Evolutionary conservation across 2,888 invertebrate species (phyloP), one percentile per base, ranked within the genome.

Genomic region (Ophion obscuratus): DNA sequence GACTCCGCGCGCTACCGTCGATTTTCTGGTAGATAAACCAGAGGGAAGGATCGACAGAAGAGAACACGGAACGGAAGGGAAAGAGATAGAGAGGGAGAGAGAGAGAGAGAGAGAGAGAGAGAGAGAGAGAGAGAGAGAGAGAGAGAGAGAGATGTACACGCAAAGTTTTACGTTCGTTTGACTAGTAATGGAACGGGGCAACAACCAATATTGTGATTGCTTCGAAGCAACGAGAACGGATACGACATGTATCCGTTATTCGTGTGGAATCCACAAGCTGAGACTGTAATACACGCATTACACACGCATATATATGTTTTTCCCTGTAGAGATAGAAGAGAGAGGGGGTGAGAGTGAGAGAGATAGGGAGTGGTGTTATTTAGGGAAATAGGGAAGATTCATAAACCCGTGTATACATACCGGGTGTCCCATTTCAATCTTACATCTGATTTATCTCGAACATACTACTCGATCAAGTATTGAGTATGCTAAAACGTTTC

Each of bases 151-250:
- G n/a, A 47, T 75, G 44, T 59, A 75, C 44, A 75, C 59, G 44
- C 27, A 47, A 47, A 47, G 64, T 27, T 47, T 20, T n/a, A 83
- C 75, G 68, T 83, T 83, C 73, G 86, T 87, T 87, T 75, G 83
- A 87, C 83, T 83, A 67, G 67, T 75, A 87, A 79, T 73, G 70
- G 67, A 81, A 87, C 24, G 83, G 86, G 73, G 74, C 79, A 86
- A 83, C 81, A 80, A 75, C 81, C 82, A 83, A 88, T 86, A 87
- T 86, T 84, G 85, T 84, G 87, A 87, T 87, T 87, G 87, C 85
- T 85, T 66, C 73, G 74, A 78, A 62, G 75, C 71, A 76, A 64
- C 57, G 77, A 67, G 80, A 78, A 67, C 66, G 75, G 73, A 84
- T 78, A 73, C 71, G 71, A 77, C 85, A 74, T 73, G 59, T 74